Evolutionary conservation across 2,797 vertebrate species (phyloP), one percentile per base, ranked within the genome.

Genomic region (Aselliscus stoliczkanus): DNA sequence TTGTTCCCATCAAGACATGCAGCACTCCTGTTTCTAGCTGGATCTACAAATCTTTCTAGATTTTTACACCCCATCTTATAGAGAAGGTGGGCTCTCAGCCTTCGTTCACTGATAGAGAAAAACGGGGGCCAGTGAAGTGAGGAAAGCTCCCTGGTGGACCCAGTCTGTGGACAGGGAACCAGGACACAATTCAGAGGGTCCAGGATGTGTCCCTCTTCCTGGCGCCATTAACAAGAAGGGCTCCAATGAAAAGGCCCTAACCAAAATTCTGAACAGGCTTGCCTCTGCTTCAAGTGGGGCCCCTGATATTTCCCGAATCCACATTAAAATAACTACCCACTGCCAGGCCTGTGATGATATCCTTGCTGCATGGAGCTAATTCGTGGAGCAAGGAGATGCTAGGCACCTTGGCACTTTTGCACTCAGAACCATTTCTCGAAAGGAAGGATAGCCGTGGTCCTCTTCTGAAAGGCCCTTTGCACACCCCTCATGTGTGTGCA

Each of bases 401-500:
- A 64, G 44, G 31, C 31, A 34, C 21, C 50, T 72, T 29, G 27
- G 44, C 31, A 39, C 20, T 0, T 7, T 79, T 27, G 17, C 31
- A n/a, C 47, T 70, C 25, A 4, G 84, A 84, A 42, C 50, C 56
- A 31, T 72, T 84, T 77, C 42, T 86, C 1, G 5, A 58, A 88
- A 90, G 76, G 47, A 62, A 84, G 23, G 31, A 13, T 65, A 34
- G 4, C 27, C 7, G 6, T 0, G 1, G 12, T 17, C 18, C 13
- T 27, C 42, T 64, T 79, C 73, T 54, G 70, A 93, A 90, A 52
- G 15, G 39, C 7, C 31, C 54, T 94, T 47, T 27, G 12, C 27
- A n/a, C 4, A 3, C 9, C 27, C 27, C 23, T 39, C 42, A 47
- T 25, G n/a, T n/a, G 23, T 15, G 42, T 34, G n/a, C 18, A 13